Evolutionary conservation across 2,888 invertebrate species (phyloP), one percentile per base, ranked within the genome.

Genomic region (Rhorus exstirpatorius): DNA sequence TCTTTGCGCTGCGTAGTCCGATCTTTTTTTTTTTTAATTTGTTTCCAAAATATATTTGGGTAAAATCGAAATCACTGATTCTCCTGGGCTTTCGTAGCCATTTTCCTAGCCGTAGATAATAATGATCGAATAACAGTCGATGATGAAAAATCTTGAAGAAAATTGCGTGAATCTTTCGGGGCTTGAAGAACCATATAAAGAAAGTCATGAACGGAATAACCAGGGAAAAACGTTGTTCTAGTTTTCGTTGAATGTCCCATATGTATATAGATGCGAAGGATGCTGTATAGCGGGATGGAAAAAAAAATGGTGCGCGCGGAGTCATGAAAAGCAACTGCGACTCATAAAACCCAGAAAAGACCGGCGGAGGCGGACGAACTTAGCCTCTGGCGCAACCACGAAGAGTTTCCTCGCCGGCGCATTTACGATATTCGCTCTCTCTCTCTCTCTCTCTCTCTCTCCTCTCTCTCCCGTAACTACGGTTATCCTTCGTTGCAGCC

Each of bases 241-340:
- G 14, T 46, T 46, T 2, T n/a, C 46, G 3, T 6, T 1, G 46
- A 46, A 46, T 17, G 3, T 46, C 14, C 17, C 38, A 38, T 46
- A 14, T 46, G 14, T 14, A 46, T 17, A n/a, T 14, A 14, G 1
- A 46, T 46, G 3, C 1, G 46, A n/a, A n/a, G 2, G 8, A 46
- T 14, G 46, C n/a, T n/a, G 14, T 46, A 46, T 46, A 46, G 46
- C 46, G 14, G 46, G 2, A 44, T 12, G 49, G 21, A 26, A 24
- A 19, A 70, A 77, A 70, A 60, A 51, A 41, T 61, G 61, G 60
- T 44, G 58, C 49, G 81, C 55, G 81, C 41, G 60, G 58, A 81
- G 75, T 83, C 83, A 70, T 83, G 83, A 81, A 83, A 83, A 83
- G 68, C 77, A 81, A 81, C 78, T 74, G 81, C 83, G 65, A 71